Base-by-base conservation (phyloP, 2,888 invertebrate species). In the Mimachlamys varia region DNA sequence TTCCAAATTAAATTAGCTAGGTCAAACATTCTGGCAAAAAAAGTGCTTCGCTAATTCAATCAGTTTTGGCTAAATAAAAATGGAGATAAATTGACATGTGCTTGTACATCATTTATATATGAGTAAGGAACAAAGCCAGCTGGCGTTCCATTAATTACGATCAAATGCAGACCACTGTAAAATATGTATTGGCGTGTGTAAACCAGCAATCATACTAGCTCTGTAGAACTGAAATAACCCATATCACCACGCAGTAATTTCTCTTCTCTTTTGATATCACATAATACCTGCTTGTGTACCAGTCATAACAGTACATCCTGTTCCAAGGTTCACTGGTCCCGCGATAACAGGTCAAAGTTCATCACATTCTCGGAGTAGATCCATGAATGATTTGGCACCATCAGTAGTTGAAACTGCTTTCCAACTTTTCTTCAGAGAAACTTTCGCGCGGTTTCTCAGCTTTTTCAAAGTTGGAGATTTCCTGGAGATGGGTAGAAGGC, bases 401-500 rank as follows among this genome's bases (percentile, higher is more conserved):
- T 76, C 76, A 76, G 76, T 33, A 76, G 76, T 33, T 33, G 33
- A 76, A 76, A 13, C 76, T 4, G 27, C 33, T 76, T 76, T 76
- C 76, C 22, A 76, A 76, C 76, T 33, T 76, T 76, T 76, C 27
- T 76, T 76, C 13, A 76, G 76, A 76, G 76, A 76, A 76, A 76
- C 76, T 76, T 76, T 76, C 22, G 76, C 76, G 12, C 76, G 76
- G 76, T 76, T 76, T 76, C 76, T 76, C 33, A 76, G 76, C 33
- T 33, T 76, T 76, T 76, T 76, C 76, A 76, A 33, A 5, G 76
- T 76, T 76, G 76, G 76, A 12, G 76, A 76, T 76, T 76, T 76
- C 27, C 33, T 33, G 27, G 76, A 76, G 76, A 33, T 33, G 2
- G 76, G 76, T 76, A 76, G 33, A 33, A 76, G 76, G 27, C 76